These are phyloP conservation scores for Bombus vancouverensis DNA, from an alignment of 1,140 invertebrate genomes.

Conservation along the genomic window DNA sequence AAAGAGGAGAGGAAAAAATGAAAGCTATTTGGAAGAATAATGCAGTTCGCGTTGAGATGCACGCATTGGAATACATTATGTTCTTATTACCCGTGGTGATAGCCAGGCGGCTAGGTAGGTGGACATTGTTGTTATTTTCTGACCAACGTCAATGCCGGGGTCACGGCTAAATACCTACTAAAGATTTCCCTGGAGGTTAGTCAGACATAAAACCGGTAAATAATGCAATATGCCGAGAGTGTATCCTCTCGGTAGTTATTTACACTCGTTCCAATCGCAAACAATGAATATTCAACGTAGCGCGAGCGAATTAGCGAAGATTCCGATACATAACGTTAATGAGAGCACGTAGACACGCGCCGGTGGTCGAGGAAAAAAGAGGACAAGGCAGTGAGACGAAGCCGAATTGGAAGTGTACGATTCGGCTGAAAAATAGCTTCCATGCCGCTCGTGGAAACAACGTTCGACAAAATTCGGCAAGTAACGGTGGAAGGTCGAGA, in stretches of 20 bases:
- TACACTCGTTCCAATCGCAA: slow-evolving; percentile 12
- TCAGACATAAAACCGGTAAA: slow-evolving; percentile 18
- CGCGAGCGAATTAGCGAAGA: slow-evolving; percentile 5
- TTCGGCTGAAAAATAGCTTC: slow-evolving; percentile 20
- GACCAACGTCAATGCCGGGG: slow-evolving; percentile 8
- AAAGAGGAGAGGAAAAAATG: slow-evolving; percentile 23
- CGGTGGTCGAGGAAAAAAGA: neutral
- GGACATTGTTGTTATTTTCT: slow-evolving; percentile 23
- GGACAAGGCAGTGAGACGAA: slow-evolving; percentile 11
- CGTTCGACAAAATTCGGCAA: slow-evolving; percentile 35
- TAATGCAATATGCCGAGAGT: neutral
- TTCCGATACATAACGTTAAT: slow-evolving; percentile 31
- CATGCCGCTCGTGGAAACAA: neutral
- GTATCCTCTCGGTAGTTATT: slow-evolving; percentile 24
- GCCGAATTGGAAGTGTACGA: slow-evolving; percentile 1
- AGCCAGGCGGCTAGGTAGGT: neutral
- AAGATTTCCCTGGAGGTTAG: slow-evolving; percentile 18
- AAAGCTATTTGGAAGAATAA: slow-evolving; percentile 40
- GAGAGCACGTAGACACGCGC: slow-evolving; percentile 4
- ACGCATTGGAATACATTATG: slow-evolving; percentile 34
- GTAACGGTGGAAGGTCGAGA: neutral
- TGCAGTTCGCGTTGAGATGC: slow-evolving; percentile 11
- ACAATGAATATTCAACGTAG: slow-evolving; percentile 45
- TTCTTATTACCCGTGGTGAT: slow-evolving; percentile 39
- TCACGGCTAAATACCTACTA: slow-evolving; percentile 50